Evolutionary conservation across 1,140 invertebrate genomes (phyloP), one percentile per base, ranked within the genome.

Genomic region (Chironomus tepperi): DNA sequence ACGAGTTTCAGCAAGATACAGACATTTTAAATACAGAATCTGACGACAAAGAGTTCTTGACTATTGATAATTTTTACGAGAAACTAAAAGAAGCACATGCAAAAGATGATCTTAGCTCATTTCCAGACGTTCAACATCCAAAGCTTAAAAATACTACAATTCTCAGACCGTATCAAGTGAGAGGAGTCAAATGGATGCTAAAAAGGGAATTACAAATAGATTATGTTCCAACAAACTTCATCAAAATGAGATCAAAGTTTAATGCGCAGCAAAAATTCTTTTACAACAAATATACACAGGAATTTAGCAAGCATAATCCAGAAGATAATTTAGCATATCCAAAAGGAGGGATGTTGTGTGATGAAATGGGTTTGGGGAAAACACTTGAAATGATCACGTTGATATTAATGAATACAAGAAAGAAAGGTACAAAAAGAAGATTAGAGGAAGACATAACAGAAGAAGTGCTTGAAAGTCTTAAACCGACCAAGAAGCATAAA

Each of bases 291-390:
- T 83, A 81, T 78, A 80, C 79, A 18, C 86, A 86, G 47, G 83
- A 81, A 74, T 73, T 87, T 8, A 76, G 77, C 18, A 74, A 77
- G 21, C 76, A 79, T 10, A 78, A 79, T 76, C 85, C 85, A 21
- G 43, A 79, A 10, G 0, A 18, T 1, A 74, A 81, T 42, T 75
- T 78, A 10, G 3, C 75, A 1, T 64, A 83, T 34, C 82, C 83
- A 47, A 86, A 84, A n/a, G 91, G 92, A 74, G 92, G 92, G 7
- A 92, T 94, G 74, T 81, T 94, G 72, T 91, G 91, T 16, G 92
- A 94, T 83, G 92, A 94, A 83, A 94, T 94, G 92, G 92, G 92
- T 9, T 80, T 94, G 16, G 92, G 92, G 1, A 94, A 94, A 84
- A 93, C 92, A 0, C 88, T 94, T 5, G 92, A 94, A 83, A 86